Conservation (phyloP, 2,113 vertebrate species). For the Leucoraja erinaceus region DNA sequence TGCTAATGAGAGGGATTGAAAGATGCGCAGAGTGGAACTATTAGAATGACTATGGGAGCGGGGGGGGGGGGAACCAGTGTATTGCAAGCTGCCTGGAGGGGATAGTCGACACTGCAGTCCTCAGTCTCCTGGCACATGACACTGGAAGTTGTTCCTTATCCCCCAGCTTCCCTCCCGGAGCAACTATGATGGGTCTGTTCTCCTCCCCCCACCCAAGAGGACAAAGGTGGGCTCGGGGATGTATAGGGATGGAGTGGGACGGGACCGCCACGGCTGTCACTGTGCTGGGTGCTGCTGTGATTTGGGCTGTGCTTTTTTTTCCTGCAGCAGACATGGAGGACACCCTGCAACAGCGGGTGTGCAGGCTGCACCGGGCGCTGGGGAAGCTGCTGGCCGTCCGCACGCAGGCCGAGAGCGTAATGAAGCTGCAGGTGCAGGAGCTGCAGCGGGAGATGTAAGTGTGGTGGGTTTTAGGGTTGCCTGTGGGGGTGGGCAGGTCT, state of each 20-base stretch:
- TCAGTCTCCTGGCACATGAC: background rate
- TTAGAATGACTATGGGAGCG: too few species aligned
- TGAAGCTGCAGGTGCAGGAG: conserved; percentile 48
- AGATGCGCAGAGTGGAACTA: too few species aligned
- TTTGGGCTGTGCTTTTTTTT: conserved; percentile 41
- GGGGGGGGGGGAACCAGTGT: background rate
- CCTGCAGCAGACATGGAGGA: conserved; percentile 44
- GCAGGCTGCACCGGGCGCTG: conserved; percentile 47
- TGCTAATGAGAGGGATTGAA: too few species aligned
- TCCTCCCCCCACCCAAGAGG: too few species aligned
- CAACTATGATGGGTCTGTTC: too few species aligned
- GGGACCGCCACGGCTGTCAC: too few species aligned
- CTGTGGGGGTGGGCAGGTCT: background rate
- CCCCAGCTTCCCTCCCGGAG: too few species aligned
- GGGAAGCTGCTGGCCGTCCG: conserved; percentile 47
- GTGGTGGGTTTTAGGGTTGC: background rate
- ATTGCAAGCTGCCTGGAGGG: background rate
- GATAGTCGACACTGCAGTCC: too few species aligned
- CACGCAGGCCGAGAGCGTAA: conserved; percentile 48
- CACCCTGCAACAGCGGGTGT: conserved; percentile 35
- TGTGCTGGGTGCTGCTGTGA: background rate
- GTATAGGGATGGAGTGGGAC: too few species aligned
- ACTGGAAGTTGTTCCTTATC: too few species aligned
- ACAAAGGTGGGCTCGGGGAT: too few species aligned
- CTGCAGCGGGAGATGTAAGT: conserved; percentile 57